phyloP scores from a whole-genome alignment of 2,113 vertebrate genomes.

The Oriolus oriolus region DNA sequence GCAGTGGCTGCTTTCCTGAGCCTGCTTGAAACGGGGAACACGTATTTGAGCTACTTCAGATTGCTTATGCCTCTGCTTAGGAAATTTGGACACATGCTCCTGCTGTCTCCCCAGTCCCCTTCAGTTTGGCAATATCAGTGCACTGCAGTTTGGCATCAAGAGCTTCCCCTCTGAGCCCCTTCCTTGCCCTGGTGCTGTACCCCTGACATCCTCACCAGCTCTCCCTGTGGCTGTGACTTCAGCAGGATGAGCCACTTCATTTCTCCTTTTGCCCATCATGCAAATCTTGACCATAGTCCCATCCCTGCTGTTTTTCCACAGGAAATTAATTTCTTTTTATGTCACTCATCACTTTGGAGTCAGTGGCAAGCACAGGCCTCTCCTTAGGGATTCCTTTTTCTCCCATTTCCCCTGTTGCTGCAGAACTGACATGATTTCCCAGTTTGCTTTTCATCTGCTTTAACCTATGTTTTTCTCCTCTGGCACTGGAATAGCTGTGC shows the following conservation, averaged over 20 bases:
- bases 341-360: background rate
- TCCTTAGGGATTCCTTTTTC: background rate
- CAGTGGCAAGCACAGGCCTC: background rate
- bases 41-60: background rate
- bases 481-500: background rate
- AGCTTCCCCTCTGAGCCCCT: background rate
- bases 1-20: background rate
- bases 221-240: background rate
- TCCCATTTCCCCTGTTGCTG: background rate
- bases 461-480: background rate
- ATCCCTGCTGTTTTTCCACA: background rate
- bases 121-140: accelerated
- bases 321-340: background rate
- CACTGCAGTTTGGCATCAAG: background rate
- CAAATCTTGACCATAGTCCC: background rate
- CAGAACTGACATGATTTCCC: constrained; percentile 1
- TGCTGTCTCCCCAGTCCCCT: background rate
- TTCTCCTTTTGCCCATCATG: background rate
- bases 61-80: background rate
- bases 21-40: background rate
- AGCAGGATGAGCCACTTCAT: background rate
- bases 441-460: constrained; percentile 4
- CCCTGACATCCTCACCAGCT: background rate
- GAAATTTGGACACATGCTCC: background rate
- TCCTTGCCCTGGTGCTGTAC: background rate